Base-by-base conservation (phyloP, 2,797 vertebrate genomes). In the Pantherophis vulpinus region DNA sequence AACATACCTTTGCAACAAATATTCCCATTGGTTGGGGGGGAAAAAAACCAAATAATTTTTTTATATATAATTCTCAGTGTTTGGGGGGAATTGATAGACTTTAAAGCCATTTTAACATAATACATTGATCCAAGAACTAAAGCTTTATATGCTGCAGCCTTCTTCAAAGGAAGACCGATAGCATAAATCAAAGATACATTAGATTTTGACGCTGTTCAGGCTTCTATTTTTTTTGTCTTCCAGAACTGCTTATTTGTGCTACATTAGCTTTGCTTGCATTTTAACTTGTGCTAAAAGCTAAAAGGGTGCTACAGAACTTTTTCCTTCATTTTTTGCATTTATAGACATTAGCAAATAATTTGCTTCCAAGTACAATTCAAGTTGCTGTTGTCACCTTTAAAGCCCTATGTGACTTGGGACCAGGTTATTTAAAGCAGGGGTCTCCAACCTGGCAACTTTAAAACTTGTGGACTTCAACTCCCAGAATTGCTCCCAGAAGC, bases 111-210 rank as follows among this genome's bases (percentile, higher is more conserved):
- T n/a, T n/a, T n/a, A n/a, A n/a, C n/a, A n/a, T n/a, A n/a, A 92
- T 74, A 56, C 0, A 3, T 47, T 4, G 18, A 87, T 95, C n/a
- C 93, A 16, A 91, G 11, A 6, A 8, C 47, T 58, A 29, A 63
- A 11, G 56, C 42, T 9, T 87, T 94, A 1, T 5, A 51, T 60
- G 13, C 90, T 89, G 47, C 90, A 56, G 13, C 59, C 2, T 94
- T 95, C 1, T 18, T 51, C 27, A 92, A 94, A 60, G 29, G 37
- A 95, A 94, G 11, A 2, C n/a, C 23, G 58, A 37, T 55, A 91
- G 90, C 47, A 92, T 60, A 96, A 94, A 90, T 13, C 5, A 92
- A 70, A 92, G 14, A 0, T 88, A 32, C 90, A 91, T 88, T n/a
- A 51, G 0, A 94, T 93, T 56, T 91, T 2, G 23, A 59, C 23